phyloP scores from a whole-genome alignment of 2,888 invertebrate species.

The Meloe dianella region DNA sequence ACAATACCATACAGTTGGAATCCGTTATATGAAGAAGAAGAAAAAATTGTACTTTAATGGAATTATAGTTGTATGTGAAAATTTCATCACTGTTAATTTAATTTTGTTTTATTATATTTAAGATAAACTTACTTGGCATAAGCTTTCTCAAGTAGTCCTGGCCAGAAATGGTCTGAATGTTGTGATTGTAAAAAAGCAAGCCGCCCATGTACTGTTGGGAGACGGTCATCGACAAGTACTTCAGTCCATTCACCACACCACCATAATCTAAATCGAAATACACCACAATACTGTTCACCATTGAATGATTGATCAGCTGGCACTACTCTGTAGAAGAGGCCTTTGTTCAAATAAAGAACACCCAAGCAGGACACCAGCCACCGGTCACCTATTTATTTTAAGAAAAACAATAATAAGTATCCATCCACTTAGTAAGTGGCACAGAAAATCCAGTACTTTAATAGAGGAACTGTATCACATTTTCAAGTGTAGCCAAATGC shows the following conservation, averaged over 20 bases:
- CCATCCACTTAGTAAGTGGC: too few species aligned
- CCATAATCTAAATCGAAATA: slow-evolving; percentile 90
- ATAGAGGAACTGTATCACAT: too few species aligned
- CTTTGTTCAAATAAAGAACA: slow-evolving; percentile 82
- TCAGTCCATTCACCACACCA: slow-evolving; percentile 95
- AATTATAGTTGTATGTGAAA: slow-evolving; percentile 24
- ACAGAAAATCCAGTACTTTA: too few species aligned
- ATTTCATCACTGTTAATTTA: slow-evolving; percentile 15
- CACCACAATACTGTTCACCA: slow-evolving; percentile 73
- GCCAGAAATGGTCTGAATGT: slow-evolving; percentile 85
- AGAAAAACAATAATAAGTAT: too few species aligned
- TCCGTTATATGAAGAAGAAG: slow-evolving; percentile 23
- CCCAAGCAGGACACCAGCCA: slow-evolving; percentile 91
- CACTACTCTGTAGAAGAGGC: slow-evolving; percentile 88
- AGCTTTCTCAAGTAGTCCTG: slow-evolving; percentile 88
- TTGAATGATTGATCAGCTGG: slow-evolving; percentile 87
- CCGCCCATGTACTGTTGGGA: slow-evolving; percentile 86
- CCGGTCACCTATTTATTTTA: slow-evolving; percentile 71
- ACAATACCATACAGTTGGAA: slow-evolving; percentile 23
- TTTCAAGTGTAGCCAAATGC: too few species aligned
- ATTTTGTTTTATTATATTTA: neutral
- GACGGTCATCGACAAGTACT: slow-evolving; percentile 85
- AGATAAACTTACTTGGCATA: slow-evolving; percentile 79
- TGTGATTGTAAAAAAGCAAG: slow-evolving; percentile 86
- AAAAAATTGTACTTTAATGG: neutral